Conservation (phyloP, 2,888 invertebrate genomes). For the Oscheius sp. region DNA sequence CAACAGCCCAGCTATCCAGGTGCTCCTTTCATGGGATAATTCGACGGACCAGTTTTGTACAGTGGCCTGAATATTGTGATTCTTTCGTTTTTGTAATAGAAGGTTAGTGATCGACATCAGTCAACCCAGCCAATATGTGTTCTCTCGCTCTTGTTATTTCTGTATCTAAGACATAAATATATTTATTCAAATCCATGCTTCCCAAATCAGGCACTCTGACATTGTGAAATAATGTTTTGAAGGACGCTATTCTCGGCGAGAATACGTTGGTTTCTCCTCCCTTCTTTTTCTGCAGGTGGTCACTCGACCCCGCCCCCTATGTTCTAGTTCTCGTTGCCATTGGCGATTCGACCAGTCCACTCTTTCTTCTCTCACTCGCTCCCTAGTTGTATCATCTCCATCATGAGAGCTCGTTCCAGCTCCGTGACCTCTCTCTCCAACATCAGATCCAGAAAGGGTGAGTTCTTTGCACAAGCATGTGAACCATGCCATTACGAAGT, state of each 20-base stretch:
- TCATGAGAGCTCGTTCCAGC: slow-evolving; percentile 50
- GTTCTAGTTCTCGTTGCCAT: slow-evolving; percentile 15
- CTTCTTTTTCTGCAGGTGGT: slow-evolving; percentile 1
- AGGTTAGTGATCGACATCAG: slow-evolving; percentile 29
- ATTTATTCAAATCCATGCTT: background rate
- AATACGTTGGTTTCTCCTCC: background rate
- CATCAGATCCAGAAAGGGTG: slow-evolving; percentile 17
- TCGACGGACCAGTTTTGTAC: background rate
- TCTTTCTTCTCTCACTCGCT: background rate
- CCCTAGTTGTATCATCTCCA: background rate
- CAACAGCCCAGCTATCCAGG: slow-evolving; percentile 14
- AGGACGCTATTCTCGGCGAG: background rate
- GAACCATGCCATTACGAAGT: background rate
- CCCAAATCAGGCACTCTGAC: background rate
- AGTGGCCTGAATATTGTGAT: slow-evolving; percentile 22
- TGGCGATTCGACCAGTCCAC: slow-evolving; percentile 29
- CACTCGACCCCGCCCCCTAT: slow-evolving; percentile 25
- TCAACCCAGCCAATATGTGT: background rate
- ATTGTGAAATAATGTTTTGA: background rate
- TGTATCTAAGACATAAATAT: slow-evolving; percentile 19
- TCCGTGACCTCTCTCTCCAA: slow-evolving; percentile 45
- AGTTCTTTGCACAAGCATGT: background rate
- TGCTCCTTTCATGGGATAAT: slow-evolving; percentile 18
- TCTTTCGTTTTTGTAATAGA: background rate
- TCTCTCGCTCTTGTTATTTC: background rate